These are phyloP conservation scores for Hippopotamus amphibius DNA, from an alignment of 2,113 vertebrate species.

Conservation along the genomic window DNA sequence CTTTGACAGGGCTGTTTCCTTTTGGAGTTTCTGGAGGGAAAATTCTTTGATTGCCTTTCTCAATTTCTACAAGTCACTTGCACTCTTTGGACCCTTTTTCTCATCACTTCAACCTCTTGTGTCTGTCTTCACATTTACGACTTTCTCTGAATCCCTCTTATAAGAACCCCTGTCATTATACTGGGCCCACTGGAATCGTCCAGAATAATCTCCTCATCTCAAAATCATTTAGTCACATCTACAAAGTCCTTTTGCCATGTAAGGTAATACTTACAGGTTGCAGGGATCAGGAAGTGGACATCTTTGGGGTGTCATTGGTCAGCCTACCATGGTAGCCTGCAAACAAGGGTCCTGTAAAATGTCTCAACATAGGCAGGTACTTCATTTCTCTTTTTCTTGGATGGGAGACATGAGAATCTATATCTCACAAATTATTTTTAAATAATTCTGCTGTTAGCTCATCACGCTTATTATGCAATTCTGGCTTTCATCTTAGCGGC, in stretches of 20 bases:
- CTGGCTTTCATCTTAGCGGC: background rate
- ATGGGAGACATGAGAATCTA: background rate
- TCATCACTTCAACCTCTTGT: background rate
- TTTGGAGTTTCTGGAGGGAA: background rate
- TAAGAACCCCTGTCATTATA: background rate
- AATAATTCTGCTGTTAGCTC: slow-evolving; percentile 13
- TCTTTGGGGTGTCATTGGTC: background rate
- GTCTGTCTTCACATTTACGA: background rate
- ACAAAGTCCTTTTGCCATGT: background rate
- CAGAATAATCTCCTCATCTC: background rate
- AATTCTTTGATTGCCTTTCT: background rate
- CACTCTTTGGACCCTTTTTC: background rate
- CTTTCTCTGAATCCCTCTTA: background rate
- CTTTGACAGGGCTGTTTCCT: background rate
- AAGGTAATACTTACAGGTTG: background rate
- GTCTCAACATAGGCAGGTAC: background rate
- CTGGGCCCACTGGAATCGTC: background rate
- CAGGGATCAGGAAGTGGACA: background rate
- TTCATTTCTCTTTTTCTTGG: background rate
- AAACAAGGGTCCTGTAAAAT: background rate
- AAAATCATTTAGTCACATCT: background rate
- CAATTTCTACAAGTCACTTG: background rate
- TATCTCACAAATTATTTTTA: background rate
- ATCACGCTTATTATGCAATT: slow-evolving; percentile 35
- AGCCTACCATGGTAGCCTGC: background rate